Base-by-base conservation (phyloP, 2,888 invertebrate genomes). In the Melipona beecheii region DNA sequence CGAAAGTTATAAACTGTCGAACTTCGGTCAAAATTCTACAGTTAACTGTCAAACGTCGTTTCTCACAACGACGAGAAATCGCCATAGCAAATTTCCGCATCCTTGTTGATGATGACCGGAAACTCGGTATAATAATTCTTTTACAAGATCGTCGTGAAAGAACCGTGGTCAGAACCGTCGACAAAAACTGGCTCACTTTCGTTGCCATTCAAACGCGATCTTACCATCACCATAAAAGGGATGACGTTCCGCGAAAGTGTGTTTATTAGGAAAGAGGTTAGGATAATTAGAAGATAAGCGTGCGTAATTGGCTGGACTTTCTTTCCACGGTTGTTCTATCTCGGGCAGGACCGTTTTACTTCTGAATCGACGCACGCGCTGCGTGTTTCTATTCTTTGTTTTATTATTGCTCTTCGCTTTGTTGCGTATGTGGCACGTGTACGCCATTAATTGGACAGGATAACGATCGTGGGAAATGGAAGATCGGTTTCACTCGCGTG, bases 181-280 rank as follows among this genome's bases (percentile, higher is more conserved):
- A 71, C 50, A 90, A 90, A 70, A 88, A 88, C 83, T 89, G 88
- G 86, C 88, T 89, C 90, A 88, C 86, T 89, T 89, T 89, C 86
- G 90, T 76, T 89, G 74, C 84, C 79, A 58, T 80, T 71, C 65
- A 52, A 60, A 58, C 69, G 43, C 36, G 60, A 52, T 77, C 82
- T 69, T 31, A 52, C 49, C 49, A 19, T 56, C 54, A 4, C 69
- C 21, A 52, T 52, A 17, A 19, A 52, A 52, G 9, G 24, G 36
- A 36, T 17, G 27, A 15, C 56, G n/a, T 54, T 54, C 50, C 56
- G 85, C 60, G 58, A 72, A 66, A 69, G 79, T 72, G 66, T 74
- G 85, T 74, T 79, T 72, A 68, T 60, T 71, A 79, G 80, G 66
- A 69, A 70, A 72, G 54, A 58, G 74, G 52, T 49, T 31, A 50